A percentile compares a stretch with the other conserved stretches of the same genome.
Evolutionary conservation across 2,888 invertebrate genomes (phyloP).

Genomic region (Ischnus inquisitorius): DNA sequence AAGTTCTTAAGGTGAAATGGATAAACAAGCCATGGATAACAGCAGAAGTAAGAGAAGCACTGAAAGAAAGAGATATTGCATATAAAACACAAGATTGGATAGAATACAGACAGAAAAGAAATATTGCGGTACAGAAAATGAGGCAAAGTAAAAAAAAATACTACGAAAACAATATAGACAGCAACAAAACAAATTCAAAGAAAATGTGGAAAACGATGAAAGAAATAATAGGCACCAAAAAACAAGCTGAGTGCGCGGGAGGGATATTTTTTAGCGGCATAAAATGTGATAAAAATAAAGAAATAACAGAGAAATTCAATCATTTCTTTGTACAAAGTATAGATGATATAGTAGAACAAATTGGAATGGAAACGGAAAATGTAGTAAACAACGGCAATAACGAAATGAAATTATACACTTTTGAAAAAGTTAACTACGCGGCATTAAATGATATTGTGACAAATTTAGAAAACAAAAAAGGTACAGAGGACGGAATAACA

Average conservation of each 20-base stretch:
- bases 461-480: constrained; percentile 20
- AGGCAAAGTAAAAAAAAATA: neutral
- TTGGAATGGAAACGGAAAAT: too few relatives aligned
- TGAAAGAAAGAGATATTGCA: constrained; percentile 4
- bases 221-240: constrained; percentile 22
- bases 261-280: neutral
- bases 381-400: too few relatives aligned
- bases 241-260: neutral
- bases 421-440: neutral
- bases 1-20: constrained; percentile 5
- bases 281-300: neutral
- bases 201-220: constrained; percentile 41
- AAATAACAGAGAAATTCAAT: constrained; percentile 50
- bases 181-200: neutral
- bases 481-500: neutral
- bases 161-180: constrained; percentile 9
- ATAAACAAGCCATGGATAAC: constrained; percentile 38
- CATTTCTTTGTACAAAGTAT: constrained; percentile 26
- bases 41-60: constrained; percentile 19
- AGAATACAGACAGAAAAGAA: constrained; percentile 15
- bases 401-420: neutral
- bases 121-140: constrained; percentile 19
- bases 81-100: neutral
- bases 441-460: neutral
- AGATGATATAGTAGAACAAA: constrained; percentile 18